Evolutionary conservation across 2,888 invertebrate species (phyloP).

Genomic region (Lithophane semibrunnea): DNA sequence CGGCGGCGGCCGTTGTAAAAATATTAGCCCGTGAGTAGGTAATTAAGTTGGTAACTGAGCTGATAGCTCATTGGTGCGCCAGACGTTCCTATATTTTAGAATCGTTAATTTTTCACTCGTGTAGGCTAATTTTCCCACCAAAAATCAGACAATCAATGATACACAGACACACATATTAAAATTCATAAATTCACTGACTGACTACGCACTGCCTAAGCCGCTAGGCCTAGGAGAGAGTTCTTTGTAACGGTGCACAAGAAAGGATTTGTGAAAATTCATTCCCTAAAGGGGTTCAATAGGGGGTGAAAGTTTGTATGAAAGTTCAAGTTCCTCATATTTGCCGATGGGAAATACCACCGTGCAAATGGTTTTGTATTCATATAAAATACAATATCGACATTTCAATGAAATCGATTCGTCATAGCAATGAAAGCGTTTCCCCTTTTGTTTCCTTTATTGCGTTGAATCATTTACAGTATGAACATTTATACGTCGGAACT

Average conservation of each 20-base stretch:
- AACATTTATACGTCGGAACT: slow-evolving; percentile 40
- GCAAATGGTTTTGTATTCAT: neutral
- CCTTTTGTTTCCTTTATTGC: slow-evolving; percentile 57
- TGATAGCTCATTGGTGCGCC: neutral
- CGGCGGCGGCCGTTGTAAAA: neutral
- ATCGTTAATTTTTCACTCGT: neutral
- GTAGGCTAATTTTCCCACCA: neutral
- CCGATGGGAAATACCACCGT: neutral
- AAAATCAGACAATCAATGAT: neutral
- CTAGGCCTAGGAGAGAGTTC: no score
- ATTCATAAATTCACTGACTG: neutral
- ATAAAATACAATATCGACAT: slow-evolving; percentile 1
- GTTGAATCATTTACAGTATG: slow-evolving; percentile 29
- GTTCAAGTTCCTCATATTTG: neutral
- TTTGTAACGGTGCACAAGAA: neutral
- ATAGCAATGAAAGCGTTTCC: slow-evolving; percentile 49
- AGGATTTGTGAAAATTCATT: neutral
- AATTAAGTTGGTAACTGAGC: neutral
- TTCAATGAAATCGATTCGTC: slow-evolving; percentile 35
- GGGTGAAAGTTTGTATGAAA: neutral
- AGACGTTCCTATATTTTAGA: neutral
- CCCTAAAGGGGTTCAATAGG: neutral
- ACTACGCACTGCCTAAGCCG: neutral
- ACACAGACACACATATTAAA: neutral
- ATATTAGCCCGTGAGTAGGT: neutral